Evolutionary conservation across 2,797 vertebrate genomes (phyloP), one percentile per base, ranked within the genome.

Genomic region (Sebastes alutus): DNA sequence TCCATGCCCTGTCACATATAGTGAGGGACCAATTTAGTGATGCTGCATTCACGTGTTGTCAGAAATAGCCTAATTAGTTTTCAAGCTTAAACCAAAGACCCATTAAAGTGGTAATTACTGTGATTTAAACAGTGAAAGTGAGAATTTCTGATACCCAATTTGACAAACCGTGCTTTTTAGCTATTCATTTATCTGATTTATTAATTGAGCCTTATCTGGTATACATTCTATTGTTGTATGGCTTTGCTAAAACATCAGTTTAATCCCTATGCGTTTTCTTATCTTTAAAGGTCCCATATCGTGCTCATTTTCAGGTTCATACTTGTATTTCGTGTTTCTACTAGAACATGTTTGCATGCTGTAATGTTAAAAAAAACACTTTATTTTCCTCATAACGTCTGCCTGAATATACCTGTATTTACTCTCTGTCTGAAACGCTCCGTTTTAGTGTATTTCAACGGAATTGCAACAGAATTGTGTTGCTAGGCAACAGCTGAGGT

Each of bases 51-150:
- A 81, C 5, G 20, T 84, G 78, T 78, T 72, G 63, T 84, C 75
- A 83, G 72, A 87, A 91, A 91, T 49, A 76, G 54, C 68, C 64
- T 75, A 58, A 87, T 87, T 80, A 65, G 49, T 76, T 83, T 84
- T 60, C 55, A 62, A 76, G 74, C 69, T 62, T 82, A 56, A 81
- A 65, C 72, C 52, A 65, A 73, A 72, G 60, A 75, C n/a, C 49
- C 22, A 65, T 79, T 35, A 49, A 61, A 65, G 59, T 27, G 61
- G 71, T 54, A 58, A 69, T 77, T 64, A 59, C 4, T 61, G 7
- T 30, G 33, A 76, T 86, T 82, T 66, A 74, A 83, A 68, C 7
- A 56, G 35, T 33, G 16, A 55, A 72, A 71, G 32, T n/a, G 23
- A 77, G 52, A 42, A 76, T 76, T 71, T 81, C 14, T 62, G 62